Evolutionary conservation across 2,797 vertebrate species (phyloP).

Genomic region (Carduelis carduelis): DNA sequence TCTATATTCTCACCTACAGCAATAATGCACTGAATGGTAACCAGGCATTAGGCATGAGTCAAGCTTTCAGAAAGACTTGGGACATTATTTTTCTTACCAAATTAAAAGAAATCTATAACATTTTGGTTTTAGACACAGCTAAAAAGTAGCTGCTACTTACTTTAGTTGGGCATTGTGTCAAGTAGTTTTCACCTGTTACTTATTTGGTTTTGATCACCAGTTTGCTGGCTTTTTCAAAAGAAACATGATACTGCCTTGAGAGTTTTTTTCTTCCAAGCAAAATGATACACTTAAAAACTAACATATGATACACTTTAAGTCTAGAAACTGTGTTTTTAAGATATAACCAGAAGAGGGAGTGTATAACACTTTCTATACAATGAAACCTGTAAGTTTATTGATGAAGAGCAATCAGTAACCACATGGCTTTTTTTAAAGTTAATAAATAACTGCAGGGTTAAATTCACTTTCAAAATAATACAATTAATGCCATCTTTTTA

Average conservation of each 20-base stretch:
- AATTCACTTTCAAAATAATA: neutral
- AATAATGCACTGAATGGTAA: neutral
- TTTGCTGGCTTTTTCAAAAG: neutral
- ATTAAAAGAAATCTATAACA: neutral
- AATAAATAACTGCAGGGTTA: neutral
- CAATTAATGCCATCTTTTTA: neutral
- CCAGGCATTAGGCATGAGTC: rapidly evolving
- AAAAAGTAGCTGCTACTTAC: neutral
- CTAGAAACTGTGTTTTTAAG: slow-evolving; percentile 22
- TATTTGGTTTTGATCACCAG: neutral
- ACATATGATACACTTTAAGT: neutral
- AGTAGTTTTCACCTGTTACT: neutral
- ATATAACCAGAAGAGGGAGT: slow-evolving; percentile 64
- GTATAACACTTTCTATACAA: neutral
- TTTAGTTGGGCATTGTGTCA: neutral
- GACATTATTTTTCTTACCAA: neutral
- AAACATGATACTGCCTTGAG: neutral
- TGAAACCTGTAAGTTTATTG: neutral
- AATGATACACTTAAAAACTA: neutral
- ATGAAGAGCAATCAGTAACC: neutral
- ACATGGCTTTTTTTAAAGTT: neutral
- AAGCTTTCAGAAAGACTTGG: neutral
- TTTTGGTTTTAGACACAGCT: neutral
- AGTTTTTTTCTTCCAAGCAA: neutral
- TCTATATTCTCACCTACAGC: neutral